Conservation (phyloP, 2,797 vertebrate genomes). For the Threskiornis aethiopicus region DNA sequence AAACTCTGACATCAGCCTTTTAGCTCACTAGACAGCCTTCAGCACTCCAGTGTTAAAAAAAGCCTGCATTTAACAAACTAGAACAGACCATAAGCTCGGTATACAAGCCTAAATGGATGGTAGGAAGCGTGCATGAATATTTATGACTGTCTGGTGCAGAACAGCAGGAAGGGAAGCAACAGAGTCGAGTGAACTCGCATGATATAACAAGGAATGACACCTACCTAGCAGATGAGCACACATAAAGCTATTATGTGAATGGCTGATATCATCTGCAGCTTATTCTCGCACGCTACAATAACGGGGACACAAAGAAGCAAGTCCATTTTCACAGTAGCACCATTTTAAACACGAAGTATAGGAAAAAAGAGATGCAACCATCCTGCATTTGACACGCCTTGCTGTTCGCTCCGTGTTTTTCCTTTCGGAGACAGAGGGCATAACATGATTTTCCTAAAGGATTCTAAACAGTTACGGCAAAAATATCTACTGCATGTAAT, state of each 20-base stretch:
- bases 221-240: conserved; percentile 13
- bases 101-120: conserved; percentile 14
- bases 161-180: conserved; percentile 41
- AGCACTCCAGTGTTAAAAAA: not conserved
- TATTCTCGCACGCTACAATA: not conserved
- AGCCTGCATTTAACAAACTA: not conserved
- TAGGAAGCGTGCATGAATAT: conserved; percentile 49
- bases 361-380: fast-evolving
- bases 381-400: fast-evolving
- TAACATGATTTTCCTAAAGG: not conserved
- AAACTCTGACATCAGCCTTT: conserved; percentile 19
- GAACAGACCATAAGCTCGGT: conserved; percentile 4
- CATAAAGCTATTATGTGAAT: not conserved
- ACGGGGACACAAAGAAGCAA: not conserved
- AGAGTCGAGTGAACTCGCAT: not conserved
- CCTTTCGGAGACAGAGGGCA: not conserved
- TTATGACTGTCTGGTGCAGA: conserved; percentile 66
- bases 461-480: not conserved
- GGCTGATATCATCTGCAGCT: not conserved
- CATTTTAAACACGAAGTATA: not conserved
- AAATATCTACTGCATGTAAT: fast-evolving
- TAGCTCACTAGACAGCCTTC: conserved; percentile 13
- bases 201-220: conserved; percentile 41
- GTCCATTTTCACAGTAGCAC: not conserved
- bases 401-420: fast-evolving